phyloP scores from a whole-genome alignment of 1,140 invertebrate species.

The Hesperophylax magnus region DNA sequence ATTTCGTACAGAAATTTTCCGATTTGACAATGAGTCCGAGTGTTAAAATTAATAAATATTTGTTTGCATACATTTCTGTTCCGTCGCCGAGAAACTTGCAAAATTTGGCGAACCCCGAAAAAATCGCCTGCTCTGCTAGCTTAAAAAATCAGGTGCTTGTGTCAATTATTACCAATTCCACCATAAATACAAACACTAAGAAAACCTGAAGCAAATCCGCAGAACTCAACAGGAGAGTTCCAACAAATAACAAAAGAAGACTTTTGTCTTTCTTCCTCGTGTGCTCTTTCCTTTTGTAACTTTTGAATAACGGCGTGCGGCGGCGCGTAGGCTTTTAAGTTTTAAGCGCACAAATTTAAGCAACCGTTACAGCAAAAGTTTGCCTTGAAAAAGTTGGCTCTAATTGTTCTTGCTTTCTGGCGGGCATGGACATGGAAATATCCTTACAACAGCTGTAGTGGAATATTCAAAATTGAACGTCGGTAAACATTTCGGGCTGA shows the following conservation, averaged over 20 bases:
- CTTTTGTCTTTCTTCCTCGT: conserved; percentile 38
- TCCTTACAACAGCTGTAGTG: conserved; percentile 28
- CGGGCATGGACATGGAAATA: conserved; percentile 10
- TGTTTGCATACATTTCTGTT: too few species aligned
- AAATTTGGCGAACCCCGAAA: too few species aligned
- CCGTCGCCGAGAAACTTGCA: too few species aligned
- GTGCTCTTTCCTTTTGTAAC: conserved; percentile 41
- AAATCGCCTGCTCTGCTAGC: too few species aligned
- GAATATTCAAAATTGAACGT: conserved; percentile 22
- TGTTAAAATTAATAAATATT: too few species aligned
- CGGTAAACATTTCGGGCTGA: background rate
- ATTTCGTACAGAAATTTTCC: too few species aligned
- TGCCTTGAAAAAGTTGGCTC: conserved; percentile 49
- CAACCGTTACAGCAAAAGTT: conserved; percentile 52
- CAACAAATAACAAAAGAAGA: conserved; percentile 32
- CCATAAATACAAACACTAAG: background rate
- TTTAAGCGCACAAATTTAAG: conserved; percentile 51
- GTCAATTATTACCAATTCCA: background rate
- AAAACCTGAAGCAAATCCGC: background rate
- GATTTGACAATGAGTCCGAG: too few species aligned
- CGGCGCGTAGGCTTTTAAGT: conserved; percentile 36
- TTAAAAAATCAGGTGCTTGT: too few species aligned
- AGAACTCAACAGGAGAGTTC: conserved; percentile 7
- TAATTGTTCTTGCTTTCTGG: conserved; percentile 46
- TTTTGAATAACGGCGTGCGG: conserved; percentile 49